Conservation (phyloP, 2,797 vertebrate species). For the Syngnathus acus region DNA sequence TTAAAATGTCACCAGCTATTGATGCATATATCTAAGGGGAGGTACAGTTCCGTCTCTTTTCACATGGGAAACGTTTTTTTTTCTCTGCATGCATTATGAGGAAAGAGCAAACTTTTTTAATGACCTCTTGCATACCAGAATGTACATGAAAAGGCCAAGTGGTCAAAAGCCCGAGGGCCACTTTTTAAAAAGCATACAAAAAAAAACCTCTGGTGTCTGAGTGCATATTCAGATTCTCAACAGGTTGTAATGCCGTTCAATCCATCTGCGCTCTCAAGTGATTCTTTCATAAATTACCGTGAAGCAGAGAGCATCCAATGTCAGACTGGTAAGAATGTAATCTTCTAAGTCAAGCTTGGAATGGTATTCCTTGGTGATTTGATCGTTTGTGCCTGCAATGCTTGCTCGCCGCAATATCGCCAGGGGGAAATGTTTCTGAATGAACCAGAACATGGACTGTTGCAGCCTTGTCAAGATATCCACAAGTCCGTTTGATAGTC, state of each 20-base stretch:
- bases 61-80: slow-evolving; percentile 49
- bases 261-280: not conserved
- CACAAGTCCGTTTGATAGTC: slow-evolving; percentile 26
- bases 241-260: slow-evolving; percentile 19
- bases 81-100: slow-evolving; percentile 34
- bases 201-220: slow-evolving; percentile 17
- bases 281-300: slow-evolving; percentile 8
- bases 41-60: slow-evolving; percentile 25
- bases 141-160: slow-evolving; percentile 32
- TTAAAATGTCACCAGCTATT: not conserved
- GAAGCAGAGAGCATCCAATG: slow-evolving; percentile 12
- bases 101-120: slow-evolving; percentile 43
- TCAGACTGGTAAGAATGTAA: slow-evolving; percentile 12
- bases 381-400: slow-evolving; percentile 1
- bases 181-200: slow-evolving; percentile 18
- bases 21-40: slow-evolving; percentile 6
- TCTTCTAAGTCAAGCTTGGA: slow-evolving; percentile 5
- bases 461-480: slow-evolving; percentile 5
- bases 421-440: slow-evolving; percentile 11
- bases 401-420: slow-evolving; percentile 7
- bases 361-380: slow-evolving; percentile 2
- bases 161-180: slow-evolving; percentile 25
- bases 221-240: slow-evolving; percentile 3
- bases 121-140: slow-evolving; percentile 46
- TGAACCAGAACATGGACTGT: slow-evolving; percentile 11